Conservation (phyloP, 2,888 invertebrate genomes). For the Barypeithes pellucidus region DNA sequence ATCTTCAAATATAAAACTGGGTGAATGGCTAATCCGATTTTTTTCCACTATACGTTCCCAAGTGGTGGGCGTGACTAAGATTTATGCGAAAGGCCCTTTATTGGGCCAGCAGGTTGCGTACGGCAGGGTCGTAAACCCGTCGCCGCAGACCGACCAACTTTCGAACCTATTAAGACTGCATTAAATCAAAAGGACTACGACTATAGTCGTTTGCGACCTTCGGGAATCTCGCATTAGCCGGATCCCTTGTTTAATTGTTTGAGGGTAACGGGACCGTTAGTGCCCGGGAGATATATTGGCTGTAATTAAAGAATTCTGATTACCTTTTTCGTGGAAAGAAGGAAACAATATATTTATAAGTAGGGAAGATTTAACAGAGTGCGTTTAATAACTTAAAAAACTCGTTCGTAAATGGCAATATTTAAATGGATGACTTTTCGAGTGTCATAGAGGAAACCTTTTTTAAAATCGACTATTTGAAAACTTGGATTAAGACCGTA, state of each 20-base stretch:
- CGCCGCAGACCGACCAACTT: conserved; percentile 53
- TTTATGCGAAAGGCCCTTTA: conserved; percentile 44
- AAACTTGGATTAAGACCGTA: too few species aligned
- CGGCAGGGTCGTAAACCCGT: conserved; percentile 45
- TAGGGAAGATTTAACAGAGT: too few species aligned
- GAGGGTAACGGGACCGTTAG: conserved; percentile 49
- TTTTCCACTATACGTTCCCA: conserved; percentile 4
- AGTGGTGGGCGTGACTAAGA: conserved; percentile 30
- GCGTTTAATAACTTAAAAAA: too few species aligned
- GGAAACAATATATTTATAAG: too few species aligned
- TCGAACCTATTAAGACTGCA: conserved; percentile 56
- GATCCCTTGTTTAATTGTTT: conserved; percentile 53
- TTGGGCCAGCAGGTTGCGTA: conserved; percentile 47
- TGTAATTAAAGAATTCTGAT: conserved; percentile 43
- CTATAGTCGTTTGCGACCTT: conserved; percentile 45
- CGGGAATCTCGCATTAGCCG: conserved; percentile 46
- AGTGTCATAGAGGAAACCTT: too few species aligned
- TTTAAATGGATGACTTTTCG: too few species aligned
- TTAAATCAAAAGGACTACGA: conserved; percentile 53
- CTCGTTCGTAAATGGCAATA: too few species aligned
- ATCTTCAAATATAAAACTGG: not conserved
- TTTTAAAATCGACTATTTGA: too few species aligned
- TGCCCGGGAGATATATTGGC: conserved; percentile 42
- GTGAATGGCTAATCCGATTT: not conserved
- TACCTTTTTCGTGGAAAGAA: not conserved